phyloP scores from a whole-genome alignment of 2,113 vertebrate species.

The Etia nguti region DNA sequence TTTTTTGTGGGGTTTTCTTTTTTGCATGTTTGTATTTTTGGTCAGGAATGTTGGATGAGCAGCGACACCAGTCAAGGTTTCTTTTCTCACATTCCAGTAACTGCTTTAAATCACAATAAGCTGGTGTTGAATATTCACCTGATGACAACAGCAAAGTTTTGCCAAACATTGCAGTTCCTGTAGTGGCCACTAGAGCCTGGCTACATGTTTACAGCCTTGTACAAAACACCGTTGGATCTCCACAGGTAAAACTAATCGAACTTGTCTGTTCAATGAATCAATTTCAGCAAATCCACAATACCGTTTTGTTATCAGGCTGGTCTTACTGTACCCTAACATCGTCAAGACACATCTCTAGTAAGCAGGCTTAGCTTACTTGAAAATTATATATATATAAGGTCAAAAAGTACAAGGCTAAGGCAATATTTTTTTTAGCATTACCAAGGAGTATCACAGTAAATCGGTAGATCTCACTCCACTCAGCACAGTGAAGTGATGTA shows the following conservation, averaged over 20 bases:
- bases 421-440: neutral
- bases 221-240: neutral
- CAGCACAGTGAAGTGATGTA: neutral
- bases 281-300: accelerated
- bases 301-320: neutral
- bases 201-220: neutral
- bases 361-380: neutral
- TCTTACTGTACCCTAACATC: neutral
- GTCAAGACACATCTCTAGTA: neutral
- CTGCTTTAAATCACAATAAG: neutral
- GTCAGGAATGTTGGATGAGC: neutral
- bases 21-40: neutral
- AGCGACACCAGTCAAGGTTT: neutral
- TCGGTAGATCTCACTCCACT: neutral
- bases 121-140: neutral
- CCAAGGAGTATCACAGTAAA: neutral
- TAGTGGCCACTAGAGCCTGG: neutral
- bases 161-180: neutral
- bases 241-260: neutral
- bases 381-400: too few relatives aligned
- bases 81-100: neutral
- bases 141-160: neutral
- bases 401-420: neutral
- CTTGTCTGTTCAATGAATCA: neutral
- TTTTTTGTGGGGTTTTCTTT: neutral